Conservation (phyloP, 1,140 invertebrate genomes). For the Paraescarpia echinospica region DNA sequence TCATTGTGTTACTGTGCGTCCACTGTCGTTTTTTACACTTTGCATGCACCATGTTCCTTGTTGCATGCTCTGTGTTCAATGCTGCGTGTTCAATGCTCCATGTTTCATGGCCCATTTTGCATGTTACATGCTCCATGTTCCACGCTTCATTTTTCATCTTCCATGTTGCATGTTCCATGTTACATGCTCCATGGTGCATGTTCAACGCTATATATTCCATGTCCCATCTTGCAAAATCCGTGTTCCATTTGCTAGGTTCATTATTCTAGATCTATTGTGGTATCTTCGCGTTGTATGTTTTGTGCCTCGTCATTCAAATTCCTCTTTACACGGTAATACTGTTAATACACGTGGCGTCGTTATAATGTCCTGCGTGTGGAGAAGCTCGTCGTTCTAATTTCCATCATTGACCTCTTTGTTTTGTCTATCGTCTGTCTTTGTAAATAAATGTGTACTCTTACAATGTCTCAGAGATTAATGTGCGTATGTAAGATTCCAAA, state of each 20-base stretch:
- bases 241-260: not conserved
- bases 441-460: too few relatives aligned
- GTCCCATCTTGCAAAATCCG: not conserved
- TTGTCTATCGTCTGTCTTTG: not conserved
- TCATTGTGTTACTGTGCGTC: not conserved
- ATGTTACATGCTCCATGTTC: not conserved
- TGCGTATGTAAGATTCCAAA: not conserved
- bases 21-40: too few relatives aligned
- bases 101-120: too few relatives aligned
- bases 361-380: not conserved
- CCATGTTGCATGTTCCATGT: not conserved
- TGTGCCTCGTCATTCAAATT: not conserved
- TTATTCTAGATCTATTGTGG: not conserved
- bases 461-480: too few relatives aligned
- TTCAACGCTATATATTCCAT: not conserved
- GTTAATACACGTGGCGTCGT: too few relatives aligned
- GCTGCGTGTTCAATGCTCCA: not conserved
- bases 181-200: not conserved
- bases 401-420: not conserved
- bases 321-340: not conserved
- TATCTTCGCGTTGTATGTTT: not conserved
- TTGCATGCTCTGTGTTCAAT: not conserved
- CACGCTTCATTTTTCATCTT: not conserved
- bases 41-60: too few relatives aligned
- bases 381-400: not conserved